Percentiles rank a stretch among this genome's conserved stretches.
Evolutionary conservation across 1,140 invertebrate genomes (phyloP).

Genomic region (Drosophila azteca): DNA sequence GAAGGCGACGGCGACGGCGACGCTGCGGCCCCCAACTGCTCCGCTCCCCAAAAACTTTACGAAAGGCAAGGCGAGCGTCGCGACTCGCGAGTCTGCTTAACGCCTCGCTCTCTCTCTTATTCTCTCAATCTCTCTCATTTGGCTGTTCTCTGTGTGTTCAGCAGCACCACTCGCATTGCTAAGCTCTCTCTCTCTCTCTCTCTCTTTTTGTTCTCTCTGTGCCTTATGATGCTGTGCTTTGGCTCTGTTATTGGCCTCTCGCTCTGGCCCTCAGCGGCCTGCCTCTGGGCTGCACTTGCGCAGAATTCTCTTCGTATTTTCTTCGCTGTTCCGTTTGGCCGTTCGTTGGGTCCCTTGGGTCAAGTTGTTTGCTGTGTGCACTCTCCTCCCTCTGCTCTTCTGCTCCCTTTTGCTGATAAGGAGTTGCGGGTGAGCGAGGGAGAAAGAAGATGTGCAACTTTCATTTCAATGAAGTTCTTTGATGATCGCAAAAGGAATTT

Average conservation of each 20-base stretch:
- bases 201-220: slow-evolving; percentile 9
- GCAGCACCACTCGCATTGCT: no score
- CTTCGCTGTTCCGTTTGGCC: slow-evolving; percentile 12
- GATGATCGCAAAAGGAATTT: slow-evolving; percentile 4
- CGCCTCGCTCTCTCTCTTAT: slow-evolving; percentile 10
- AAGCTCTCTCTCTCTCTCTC: not conserved
- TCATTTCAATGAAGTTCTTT: slow-evolving; percentile 48
- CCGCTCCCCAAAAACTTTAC: slow-evolving; percentile 32
- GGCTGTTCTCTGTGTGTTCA: not conserved
- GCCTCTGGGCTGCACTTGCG: slow-evolving; percentile 63
- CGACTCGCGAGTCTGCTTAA: slow-evolving; percentile 5
- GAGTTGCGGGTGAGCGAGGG: slow-evolving; percentile 18
- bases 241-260: slow-evolving; percentile 29
- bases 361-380: slow-evolving; percentile 27
- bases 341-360: slow-evolving; percentile 4
- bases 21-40: slow-evolving; percentile 18
- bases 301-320: slow-evolving; percentile 34
- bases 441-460: slow-evolving; percentile 25
- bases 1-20: slow-evolving; percentile 1
- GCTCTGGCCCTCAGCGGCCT: not conserved
- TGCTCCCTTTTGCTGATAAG: slow-evolving; percentile 36
- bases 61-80: slow-evolving; percentile 33
- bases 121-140: not conserved
- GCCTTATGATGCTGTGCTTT: slow-evolving; percentile 37
- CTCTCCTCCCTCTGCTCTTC: slow-evolving; percentile 7